These are phyloP conservation scores for Dryomyza anilis DNA, from an alignment of 2,888 invertebrate genomes.

Conservation along the genomic window DNA sequence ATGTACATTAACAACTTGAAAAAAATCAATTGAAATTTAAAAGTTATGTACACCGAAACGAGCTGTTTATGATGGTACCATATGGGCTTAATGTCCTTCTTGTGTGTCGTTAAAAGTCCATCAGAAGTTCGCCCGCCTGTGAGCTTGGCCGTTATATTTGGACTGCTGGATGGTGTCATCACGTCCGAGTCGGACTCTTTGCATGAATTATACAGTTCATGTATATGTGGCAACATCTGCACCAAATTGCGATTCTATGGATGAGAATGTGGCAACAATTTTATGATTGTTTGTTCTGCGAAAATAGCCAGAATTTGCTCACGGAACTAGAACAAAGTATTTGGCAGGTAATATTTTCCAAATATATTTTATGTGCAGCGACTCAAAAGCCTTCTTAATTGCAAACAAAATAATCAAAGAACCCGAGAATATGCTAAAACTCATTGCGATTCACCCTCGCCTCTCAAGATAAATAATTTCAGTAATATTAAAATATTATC, in stretches of 20 bases:
- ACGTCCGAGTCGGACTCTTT: neutral
- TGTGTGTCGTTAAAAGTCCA: constrained; percentile 14
- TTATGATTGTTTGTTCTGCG: no score
- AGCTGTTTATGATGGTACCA: constrained; percentile 24
- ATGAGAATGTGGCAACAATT: neutral
- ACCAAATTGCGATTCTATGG: constrained; percentile 8
- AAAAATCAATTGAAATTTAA: no score
- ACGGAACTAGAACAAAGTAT: no score
- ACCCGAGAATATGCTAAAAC: constrained; percentile 6
- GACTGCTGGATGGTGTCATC: neutral
- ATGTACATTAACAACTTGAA: no score
- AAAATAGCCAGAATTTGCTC: no score
- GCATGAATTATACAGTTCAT: neutral
- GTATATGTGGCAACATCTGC: neutral
- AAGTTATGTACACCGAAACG: no score
- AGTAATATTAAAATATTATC: neutral
- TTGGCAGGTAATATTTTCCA: no score
- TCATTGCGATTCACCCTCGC: neutral
- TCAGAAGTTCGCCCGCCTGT: neutral
- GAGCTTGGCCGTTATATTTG: neutral
- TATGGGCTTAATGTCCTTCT: constrained; percentile 9
- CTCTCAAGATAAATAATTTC: neutral
- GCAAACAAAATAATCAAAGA: no score
- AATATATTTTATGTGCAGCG: no score
- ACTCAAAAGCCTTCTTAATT: no score